These are phyloP conservation scores for Bucorvus abyssinicus DNA, from an alignment of 2,797 vertebrate genomes.

Conservation along the genomic window DNA sequence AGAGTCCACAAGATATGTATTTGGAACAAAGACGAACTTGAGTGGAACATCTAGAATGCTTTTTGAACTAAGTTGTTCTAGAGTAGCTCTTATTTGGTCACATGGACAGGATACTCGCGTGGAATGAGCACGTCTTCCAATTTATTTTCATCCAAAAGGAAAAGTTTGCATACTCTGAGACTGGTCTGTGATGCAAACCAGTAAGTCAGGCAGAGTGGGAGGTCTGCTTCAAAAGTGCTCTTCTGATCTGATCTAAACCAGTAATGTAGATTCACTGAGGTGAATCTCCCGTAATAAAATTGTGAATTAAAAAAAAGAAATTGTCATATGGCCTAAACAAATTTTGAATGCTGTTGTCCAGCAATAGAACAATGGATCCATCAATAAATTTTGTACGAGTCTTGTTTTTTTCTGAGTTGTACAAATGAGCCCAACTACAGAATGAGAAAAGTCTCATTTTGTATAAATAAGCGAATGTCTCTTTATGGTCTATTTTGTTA, in stretches of 20 bases:
- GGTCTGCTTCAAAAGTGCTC: background rate
- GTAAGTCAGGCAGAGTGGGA: background rate
- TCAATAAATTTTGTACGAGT: background rate
- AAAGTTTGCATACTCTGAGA: background rate
- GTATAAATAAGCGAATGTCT: background rate
- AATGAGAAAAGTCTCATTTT: background rate
- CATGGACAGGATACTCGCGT: background rate
- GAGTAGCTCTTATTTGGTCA: background rate
- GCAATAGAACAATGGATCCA: background rate
- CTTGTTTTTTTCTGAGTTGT: background rate
- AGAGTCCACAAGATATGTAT: background rate
- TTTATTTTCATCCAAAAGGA: background rate
- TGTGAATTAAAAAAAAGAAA: background rate
- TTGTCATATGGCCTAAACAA: background rate
- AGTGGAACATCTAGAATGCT: background rate
- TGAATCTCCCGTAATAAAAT: background rate
- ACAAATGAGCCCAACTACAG: background rate
- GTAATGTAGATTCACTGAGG: background rate
- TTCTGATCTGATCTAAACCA: background rate
- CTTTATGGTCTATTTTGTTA: background rate
- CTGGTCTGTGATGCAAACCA: background rate
- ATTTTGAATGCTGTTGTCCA: background rate
- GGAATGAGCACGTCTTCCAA: background rate
- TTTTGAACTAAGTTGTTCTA: background rate
- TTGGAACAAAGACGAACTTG: background rate